Evolutionary conservation across 2,113 vertebrate species (phyloP), one percentile per base, ranked within the genome.

Genomic region (Corythornis cristatus): DNA sequence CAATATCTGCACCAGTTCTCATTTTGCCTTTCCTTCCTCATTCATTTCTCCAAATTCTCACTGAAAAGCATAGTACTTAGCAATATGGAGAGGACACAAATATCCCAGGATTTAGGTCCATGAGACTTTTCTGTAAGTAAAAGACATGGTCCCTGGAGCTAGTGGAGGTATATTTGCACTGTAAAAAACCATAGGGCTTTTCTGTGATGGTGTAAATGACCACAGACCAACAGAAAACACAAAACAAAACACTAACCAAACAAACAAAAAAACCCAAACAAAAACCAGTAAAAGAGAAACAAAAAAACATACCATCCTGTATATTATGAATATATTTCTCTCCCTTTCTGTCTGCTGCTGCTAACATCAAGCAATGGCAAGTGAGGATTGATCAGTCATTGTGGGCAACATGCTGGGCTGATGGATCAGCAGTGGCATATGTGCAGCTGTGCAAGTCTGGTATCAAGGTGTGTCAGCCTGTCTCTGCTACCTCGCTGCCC

Each of bases 361-460:
- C 64, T 61, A 26, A 70, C 58, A 75, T 60, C 86, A 94, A 89
- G 74, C 81, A 89, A 86, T 68, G 89, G 89, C 86, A 93, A 72
- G 76, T 12, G 86, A 73, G 94, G 95, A 93, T 58, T 91, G 95
- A 96, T 97, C 93, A 90, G 91, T 70, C 29, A 20, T 25, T 3
- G 9, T 23, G 16, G 76, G 93, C 50, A 66, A 77, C 93, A 75
- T 85, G 73, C 96, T 87, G 58, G 13, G 86, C 97, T 96, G 96
- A 92, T 67, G 82, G 89, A 96, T 94, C 96, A 96, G 90, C 94
- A 51, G 88, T 88, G 93, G 94, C 93, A 72, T 88, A 91, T 81
- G 87, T 80, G 79, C 95, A 97, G 96, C 95, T 96, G 95, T 93
- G 96, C 95, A 86, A 89, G 90, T 85, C 96, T 96, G 95, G 90